These are phyloP conservation scores for Styela clava DNA, from an alignment of 23 tunicate species.

Conservation along the genomic window DNA sequence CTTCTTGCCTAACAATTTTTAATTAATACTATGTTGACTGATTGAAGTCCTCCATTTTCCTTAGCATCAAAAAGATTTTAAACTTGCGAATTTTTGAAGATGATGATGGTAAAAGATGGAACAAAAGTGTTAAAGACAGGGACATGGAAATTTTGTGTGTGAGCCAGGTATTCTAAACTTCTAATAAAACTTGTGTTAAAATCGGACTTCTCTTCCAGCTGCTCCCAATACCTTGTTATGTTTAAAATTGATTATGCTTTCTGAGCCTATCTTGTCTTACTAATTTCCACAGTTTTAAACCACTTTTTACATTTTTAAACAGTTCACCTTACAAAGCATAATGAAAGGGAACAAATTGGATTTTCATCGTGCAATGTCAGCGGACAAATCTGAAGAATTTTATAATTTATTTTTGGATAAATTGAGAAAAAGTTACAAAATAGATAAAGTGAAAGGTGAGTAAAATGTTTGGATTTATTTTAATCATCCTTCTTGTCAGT, in stretches of 20 bases:
- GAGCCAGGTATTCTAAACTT: conserved; percentile 85
- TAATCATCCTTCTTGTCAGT: too few relatives aligned
- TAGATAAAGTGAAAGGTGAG: conserved; percentile 66
- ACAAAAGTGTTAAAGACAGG: conserved; percentile 67
- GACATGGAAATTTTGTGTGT: conserved; percentile 84
- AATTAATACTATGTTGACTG: not conserved
- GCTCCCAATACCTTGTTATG: too few relatives aligned
- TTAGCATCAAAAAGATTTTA: conserved; percentile 72
- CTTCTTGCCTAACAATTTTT: not conserved
- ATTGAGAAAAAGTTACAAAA: conserved; percentile 51
- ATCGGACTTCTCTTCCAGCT: too few relatives aligned
- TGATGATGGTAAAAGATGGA: conserved; percentile 82
- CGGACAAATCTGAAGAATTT: conserved; percentile 70
- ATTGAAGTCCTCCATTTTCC: not conserved
- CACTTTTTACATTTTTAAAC: not conserved
- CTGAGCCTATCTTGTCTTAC: too few relatives aligned
- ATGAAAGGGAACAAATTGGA: conserved; percentile 98
- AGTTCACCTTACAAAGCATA: conserved; percentile 79
- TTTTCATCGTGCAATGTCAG: conserved; percentile 88
- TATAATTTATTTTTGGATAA: conserved; percentile 49
- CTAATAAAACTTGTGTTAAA: too few relatives aligned
- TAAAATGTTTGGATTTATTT: too few relatives aligned
- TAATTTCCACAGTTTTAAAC: too few relatives aligned
- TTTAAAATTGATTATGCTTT: too few relatives aligned
- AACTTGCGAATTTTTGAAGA: conserved; percentile 78